phyloP scores from a whole-genome alignment of 2,113 vertebrate genomes.

The Varanus komodoensis region DNA sequence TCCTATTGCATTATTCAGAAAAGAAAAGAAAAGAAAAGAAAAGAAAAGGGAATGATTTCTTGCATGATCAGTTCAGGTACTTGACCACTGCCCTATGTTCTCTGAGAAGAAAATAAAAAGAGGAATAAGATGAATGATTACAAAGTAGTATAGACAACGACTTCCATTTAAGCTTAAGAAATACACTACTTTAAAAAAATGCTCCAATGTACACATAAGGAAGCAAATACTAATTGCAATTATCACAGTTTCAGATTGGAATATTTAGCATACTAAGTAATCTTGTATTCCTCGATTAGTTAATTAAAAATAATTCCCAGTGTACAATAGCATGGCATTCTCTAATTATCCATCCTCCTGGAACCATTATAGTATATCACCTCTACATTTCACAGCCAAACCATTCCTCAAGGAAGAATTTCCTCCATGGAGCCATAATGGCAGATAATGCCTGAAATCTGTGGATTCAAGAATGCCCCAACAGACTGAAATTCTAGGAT shows the following conservation, averaged over 20 bases:
- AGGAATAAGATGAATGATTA: not conserved
- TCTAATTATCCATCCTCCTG: constrained; percentile 31
- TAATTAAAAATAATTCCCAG: constrained; percentile 40
- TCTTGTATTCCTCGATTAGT: constrained; percentile 2
- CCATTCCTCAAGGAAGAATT: constrained; percentile 37
- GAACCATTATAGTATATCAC: not conserved
- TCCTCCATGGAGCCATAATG: constrained; percentile 7
- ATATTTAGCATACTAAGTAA: not conserved
- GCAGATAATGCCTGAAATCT: constrained; percentile 46
- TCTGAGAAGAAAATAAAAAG: not conserved
- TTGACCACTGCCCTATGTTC: not conserved
- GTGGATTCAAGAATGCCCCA: constrained; percentile 47
- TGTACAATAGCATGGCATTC: constrained; percentile 23
- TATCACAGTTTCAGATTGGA: constrained; percentile 10
- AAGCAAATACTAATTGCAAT: not conserved
- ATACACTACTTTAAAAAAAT: not conserved
- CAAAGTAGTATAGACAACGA: not conserved
- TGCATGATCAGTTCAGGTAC: not conserved
- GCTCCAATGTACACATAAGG: not conserved
- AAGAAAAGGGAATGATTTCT: not conserved
- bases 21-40: not conserved
- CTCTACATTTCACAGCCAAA: constrained; percentile 30
- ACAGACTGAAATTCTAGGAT: constrained; percentile 17
- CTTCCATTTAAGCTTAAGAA: not conserved
- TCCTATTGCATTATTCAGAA: not conserved